Evolutionary conservation across 2,888 invertebrate genomes (phyloP), one percentile per base, ranked within the genome.

Genomic region (Agonopterix arenella): DNA sequence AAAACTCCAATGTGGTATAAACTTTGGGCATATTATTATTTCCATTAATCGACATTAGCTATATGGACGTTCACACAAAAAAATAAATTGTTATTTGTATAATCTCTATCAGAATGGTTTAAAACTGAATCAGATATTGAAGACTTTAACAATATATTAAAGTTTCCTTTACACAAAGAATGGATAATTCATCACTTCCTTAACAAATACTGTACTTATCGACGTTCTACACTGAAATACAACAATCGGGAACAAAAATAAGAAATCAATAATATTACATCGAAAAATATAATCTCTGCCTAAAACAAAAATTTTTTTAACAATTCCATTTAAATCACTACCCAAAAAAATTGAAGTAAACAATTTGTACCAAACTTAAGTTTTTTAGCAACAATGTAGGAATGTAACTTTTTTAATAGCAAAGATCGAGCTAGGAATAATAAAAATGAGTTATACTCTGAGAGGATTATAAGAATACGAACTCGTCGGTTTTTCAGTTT

Each of bases 271-370:
- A 80, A 79, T 79, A 79, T 77, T 78, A 73, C 81, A 80, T 86
- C 84, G 73, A 85, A 86, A 86, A 86, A 88, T 85, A 86, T 84
- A 85, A 81, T 81, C 80, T 85, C 80, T 84, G 80, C 67, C 65
- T 75, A 80, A 78, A 68, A 76, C 68, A 80, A 76, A 49, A 28
- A 28, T 5, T 5, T 5, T 46, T 77, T 78, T 59, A 86, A 85
- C 84, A 86, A 85, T 81, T 81, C 78, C 76, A 76, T 76, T 69
- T 72, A 59, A 64, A 43, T 70, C 59, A 68, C 61, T 63, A 66
- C 63, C 38, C 40, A n/a, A n/a, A 40, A 40, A n/a, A 40, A 10
- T n/a, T 40, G 38, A 40, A 40, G 18, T 58, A 67, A 70, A 68
- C 54, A 64, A 70, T 69, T 70, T 68, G 71, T 73, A 73, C 67